A percentile compares a stretch with the other conserved stretches of the same genome.
Conservation (phyloP, 2,888 invertebrate species). For the Coremacera marginata region DNA sequence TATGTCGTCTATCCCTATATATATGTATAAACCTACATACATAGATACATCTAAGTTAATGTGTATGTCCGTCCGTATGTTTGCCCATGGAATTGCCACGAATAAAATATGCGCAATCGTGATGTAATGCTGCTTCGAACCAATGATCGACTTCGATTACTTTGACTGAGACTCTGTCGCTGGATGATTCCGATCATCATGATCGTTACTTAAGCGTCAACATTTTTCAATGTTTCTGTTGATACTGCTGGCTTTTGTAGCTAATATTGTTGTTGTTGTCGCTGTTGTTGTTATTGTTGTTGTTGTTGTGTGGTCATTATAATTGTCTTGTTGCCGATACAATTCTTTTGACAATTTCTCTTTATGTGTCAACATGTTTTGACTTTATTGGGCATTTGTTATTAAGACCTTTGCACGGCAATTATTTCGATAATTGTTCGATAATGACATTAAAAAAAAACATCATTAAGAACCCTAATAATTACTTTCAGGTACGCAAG, state of each 20-base stretch:
- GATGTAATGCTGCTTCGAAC: slow-evolving; percentile 37
- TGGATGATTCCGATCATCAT: background rate
- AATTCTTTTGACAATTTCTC: slow-evolving; percentile 34
- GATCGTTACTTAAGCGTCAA: slow-evolving; percentile 8
- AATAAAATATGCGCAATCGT: slow-evolving; percentile 41
- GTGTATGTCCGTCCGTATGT: background rate
- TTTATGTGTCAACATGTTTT: slow-evolving; percentile 61
- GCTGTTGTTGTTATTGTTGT: background rate
- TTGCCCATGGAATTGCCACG: slow-evolving; percentile 16
- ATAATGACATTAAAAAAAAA: background rate
- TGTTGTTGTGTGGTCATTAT: slow-evolving; percentile 37
- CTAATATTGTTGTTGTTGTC: slow-evolving; percentile 16
- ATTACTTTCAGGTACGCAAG: background rate
- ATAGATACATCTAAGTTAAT: background rate
- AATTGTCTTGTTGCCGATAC: slow-evolving; percentile 29
- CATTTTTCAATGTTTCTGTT: background rate
- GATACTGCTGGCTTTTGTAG: background rate
- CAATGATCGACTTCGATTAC: slow-evolving; percentile 32
- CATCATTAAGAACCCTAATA: background rate
- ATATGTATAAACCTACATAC: too few species aligned
- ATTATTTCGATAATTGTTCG: background rate
- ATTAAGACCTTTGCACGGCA: slow-evolving; percentile 48
- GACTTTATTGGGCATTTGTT: slow-evolving; percentile 64
- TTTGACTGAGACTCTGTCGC: background rate
- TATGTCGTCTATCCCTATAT: background rate